Conservation (phyloP, 2,888 invertebrate genomes). For the Pristionchus fissidentatus region DNA sequence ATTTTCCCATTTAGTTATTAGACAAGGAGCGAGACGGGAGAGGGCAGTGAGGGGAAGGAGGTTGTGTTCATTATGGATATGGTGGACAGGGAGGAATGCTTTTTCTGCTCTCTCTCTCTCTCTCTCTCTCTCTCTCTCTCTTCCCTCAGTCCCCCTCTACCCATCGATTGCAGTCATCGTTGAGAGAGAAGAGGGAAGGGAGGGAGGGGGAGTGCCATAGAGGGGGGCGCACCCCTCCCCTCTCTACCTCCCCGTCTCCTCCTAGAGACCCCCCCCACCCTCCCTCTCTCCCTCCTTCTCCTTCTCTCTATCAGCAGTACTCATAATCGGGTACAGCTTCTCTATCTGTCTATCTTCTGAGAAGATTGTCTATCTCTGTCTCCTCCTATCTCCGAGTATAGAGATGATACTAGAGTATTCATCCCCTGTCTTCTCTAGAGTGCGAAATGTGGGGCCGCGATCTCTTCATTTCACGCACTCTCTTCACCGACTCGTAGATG, state of each 20-base stretch:
- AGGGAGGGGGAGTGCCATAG: too few relatives aligned
- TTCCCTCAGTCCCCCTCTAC: not conserved
- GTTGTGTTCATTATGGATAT: slow-evolving; percentile 16
- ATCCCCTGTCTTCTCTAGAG: too few relatives aligned
- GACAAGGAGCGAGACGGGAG: too few relatives aligned
- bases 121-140: slow-evolving; percentile 1
- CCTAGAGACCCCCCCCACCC: slow-evolving; percentile 3
- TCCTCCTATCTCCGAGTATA: not conserved
- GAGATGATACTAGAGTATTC: not conserved
- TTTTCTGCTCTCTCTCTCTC: not conserved
- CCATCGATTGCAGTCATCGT: slow-evolving; percentile 40
- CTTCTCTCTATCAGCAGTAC: not conserved
- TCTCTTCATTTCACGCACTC: too few relatives aligned
- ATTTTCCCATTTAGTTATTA: too few relatives aligned
- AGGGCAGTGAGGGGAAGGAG: not conserved
- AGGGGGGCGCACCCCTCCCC: not conserved
- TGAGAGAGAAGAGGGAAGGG: slow-evolving; percentile 12
- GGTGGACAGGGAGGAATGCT: not conserved
- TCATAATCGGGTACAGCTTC: slow-evolving; percentile 21
- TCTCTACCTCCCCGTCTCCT: not conserved
- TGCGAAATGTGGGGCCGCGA: too few relatives aligned
- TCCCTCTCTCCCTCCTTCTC: not conserved
- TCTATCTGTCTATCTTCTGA: not conserved
- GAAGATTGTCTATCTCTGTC: too few relatives aligned
- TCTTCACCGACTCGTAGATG: not conserved